These are phyloP conservation scores for Dromas ardeola DNA, from an alignment of 2,113 vertebrate species.

Conservation along the genomic window DNA sequence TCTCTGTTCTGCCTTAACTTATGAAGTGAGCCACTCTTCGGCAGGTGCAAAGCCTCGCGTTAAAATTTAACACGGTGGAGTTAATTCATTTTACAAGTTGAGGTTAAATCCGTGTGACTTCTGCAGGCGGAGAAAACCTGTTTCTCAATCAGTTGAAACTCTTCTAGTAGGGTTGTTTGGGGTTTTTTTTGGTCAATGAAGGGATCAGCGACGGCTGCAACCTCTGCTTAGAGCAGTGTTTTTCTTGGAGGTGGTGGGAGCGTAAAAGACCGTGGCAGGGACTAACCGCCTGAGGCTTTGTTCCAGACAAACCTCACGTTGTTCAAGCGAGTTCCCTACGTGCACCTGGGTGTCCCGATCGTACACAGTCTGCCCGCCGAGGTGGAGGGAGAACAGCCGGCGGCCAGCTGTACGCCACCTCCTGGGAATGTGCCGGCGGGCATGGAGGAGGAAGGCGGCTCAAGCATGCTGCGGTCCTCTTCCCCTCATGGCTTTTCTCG, in stretches of 20 bases:
- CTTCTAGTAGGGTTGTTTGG: too few species aligned
- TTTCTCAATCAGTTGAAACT: background rate
- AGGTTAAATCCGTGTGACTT: background rate
- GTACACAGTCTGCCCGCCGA: background rate
- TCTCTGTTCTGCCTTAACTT: background rate
- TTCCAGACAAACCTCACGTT: background rate
- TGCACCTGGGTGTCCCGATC: background rate
- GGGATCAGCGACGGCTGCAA: background rate
- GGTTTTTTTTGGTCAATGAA: rapidly evolving
- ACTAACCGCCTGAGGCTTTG: background rate
- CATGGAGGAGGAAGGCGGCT: background rate
- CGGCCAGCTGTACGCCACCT: constrained; percentile 55
- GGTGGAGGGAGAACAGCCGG: constrained; percentile 64
- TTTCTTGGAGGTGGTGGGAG: background rate
- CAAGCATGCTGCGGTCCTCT: background rate
- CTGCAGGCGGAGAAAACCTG: background rate
- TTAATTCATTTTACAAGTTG: background rate
- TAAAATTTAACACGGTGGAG: background rate
- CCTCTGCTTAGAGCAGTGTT: background rate
- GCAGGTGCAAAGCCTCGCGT: background rate
- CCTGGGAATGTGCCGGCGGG: constrained; percentile 43
- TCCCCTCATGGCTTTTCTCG: background rate
- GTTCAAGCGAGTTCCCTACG: background rate
- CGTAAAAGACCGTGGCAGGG: background rate
- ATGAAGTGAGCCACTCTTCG: background rate